Percentiles rank a stretch among this genome's conserved stretches.
phyloP scores from a whole-genome alignment of 2,113 vertebrate genomes.

The Panthera leo region DNA sequence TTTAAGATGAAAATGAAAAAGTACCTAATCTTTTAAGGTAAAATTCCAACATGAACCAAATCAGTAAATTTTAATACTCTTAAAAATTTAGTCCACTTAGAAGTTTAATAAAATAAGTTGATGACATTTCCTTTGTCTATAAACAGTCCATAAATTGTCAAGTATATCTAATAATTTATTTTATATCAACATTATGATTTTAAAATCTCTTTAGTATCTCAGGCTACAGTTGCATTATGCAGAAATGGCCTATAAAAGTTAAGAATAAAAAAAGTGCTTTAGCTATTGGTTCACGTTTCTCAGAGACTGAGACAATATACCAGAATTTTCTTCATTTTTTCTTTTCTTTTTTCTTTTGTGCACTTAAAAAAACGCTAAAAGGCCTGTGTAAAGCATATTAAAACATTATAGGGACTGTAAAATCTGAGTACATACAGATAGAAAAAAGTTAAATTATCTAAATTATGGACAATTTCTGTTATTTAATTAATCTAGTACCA shows the following conservation, averaged over 20 bases:
- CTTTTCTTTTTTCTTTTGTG: neutral
- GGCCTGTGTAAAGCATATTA: neutral
- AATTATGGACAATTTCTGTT: neutral
- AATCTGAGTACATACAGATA: neutral
- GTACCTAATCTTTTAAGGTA: neutral
- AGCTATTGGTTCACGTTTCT: slow-evolving; percentile 4
- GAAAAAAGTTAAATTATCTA: neutral
- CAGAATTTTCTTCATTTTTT: neutral
- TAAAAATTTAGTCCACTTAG: neutral
- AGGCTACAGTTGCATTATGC: neutral
- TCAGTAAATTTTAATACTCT: neutral
- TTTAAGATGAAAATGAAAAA: neutral
- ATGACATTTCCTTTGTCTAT: neutral
- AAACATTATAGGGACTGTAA: neutral
- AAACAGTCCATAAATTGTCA: slow-evolving; percentile 33
- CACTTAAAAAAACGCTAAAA: slow-evolving; percentile 5
- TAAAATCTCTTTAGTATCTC: slow-evolving; percentile 36
- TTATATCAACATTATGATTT: slow-evolving; percentile 40
- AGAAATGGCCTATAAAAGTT: neutral
- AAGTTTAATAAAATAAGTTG: neutral
- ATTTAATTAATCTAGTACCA: neutral
- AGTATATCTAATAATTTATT: slow-evolving; percentile 22
- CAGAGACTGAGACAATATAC: neutral
- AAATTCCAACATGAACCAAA: slow-evolving; percentile 8
- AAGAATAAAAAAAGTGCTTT: neutral